A percentile compares a stretch with the other conserved stretches of the same genome.
Evolutionary conservation across 2,797 vertebrate genomes (phyloP).

Genomic region (Notoglanidium macrostoma): DNA sequence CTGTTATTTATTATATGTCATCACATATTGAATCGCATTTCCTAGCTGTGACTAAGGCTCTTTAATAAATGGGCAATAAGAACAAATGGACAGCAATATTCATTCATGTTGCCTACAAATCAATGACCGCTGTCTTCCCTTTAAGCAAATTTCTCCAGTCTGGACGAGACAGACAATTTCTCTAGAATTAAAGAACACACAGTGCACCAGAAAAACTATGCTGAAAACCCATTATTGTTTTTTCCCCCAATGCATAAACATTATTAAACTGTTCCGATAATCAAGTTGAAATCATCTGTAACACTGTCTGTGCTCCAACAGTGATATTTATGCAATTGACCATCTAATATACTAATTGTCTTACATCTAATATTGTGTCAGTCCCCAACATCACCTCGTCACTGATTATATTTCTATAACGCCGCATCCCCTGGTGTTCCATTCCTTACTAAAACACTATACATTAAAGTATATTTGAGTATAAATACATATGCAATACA

Average conservation of each 20-base stretch:
- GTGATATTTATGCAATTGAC: neutral
- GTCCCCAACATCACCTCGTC: neutral
- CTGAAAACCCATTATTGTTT: neutral
- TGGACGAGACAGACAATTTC: neutral
- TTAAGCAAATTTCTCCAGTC: neutral
- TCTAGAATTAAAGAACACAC: neutral
- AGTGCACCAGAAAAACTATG: neutral
- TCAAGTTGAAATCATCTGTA: neutral
- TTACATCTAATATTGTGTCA: neutral
- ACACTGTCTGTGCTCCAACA: neutral
- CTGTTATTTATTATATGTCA: neutral
- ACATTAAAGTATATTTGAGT: neutral
- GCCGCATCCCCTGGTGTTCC: neutral
- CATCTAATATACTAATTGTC: neutral
- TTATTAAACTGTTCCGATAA: neutral
- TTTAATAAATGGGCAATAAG: slow-evolving; percentile 24
- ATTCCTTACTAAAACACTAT: neutral
- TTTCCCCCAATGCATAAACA: neutral
- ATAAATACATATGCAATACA: neutral
- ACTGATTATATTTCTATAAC: neutral
- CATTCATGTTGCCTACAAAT: neutral
- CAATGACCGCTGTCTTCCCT: neutral
- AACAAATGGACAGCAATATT: neutral
- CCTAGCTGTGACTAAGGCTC: neutral
- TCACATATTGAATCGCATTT: too few species aligned